Evolutionary conservation across 1,140 invertebrate genomes (phyloP), one percentile per base, ranked within the genome.

Genomic region (Caenorhabditis latens): DNA sequence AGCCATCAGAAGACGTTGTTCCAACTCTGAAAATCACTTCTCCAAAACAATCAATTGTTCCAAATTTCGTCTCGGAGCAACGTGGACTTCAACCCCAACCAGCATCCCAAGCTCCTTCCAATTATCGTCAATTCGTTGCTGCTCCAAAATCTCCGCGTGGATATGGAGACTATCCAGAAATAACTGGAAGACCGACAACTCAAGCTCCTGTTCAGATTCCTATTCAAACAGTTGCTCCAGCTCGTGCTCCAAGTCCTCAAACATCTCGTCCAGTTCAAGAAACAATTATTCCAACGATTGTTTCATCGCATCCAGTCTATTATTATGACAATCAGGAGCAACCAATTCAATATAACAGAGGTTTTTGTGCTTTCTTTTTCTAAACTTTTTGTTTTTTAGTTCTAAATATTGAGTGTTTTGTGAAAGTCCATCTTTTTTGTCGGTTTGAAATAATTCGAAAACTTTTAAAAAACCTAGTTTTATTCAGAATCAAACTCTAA

Each of bases 71-170:
- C 8, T 57, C 55, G 9, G 75, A 82, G n/a, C 71, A 79, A 13
- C 71, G 75, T 11, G 42, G 79, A 8, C 75, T 86, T 55, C 42
- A 57, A 32, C 40, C 75, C 1, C 53, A 63, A 50, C 75, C 79
- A 24, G 40, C 71, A 2, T 46, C 57, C 40, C 82, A 84, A 43
- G 40, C 82, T 63, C 86, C 83, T 8, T n/a, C 57, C 13, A 86
- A 86, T 43, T 86, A 86, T 50, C n/a, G 55, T 16, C 21, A 86
- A 43, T 86, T 86, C 46, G 86, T 87, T 11, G 86, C 86, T 2
- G 82, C 83, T 75, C 86, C 83, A n/a, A 61, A 53, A 43, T 55
- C 58, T n/a, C 82, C 83, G 55, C 32, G 55, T 53, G 61, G 48
- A 9, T 84, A 61, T 50, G 86, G 83, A 55, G 61, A 87, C 67